Evolutionary conservation across 2,888 invertebrate species (phyloP), one percentile per base, ranked within the genome.

Genomic region (Nezara viridula): DNA sequence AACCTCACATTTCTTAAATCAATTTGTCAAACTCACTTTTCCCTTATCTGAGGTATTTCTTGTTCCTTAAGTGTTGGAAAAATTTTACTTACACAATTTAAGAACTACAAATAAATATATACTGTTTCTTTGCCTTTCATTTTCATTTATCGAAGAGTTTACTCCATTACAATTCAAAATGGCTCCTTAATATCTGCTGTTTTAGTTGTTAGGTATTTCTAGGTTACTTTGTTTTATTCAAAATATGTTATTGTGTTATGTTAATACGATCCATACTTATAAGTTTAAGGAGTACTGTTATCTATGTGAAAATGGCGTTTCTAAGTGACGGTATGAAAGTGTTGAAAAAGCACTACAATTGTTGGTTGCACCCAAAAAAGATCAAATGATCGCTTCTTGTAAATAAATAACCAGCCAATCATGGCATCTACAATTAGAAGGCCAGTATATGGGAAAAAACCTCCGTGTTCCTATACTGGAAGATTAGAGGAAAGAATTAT

Each of bases 381-480:
- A 81, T 44, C 44, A 81, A 81, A 81, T 81, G 81, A 81, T 81
- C 66, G 14, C 44, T 44, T 44, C n/a, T 81, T 44, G 6, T 47
- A n/a, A 44, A 81, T 44, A 81, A 44, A 44, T 86, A 52, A 55
- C 40, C 27, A 40, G 86, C 50, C 40, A 77, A 7, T 7, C 40
- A 96, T 96, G 96, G 95, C 96, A 91, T 95, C 96, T 93, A 96
- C 96, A 49, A 94, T 95, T 91, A 94, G 96, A 92, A 94, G 94
- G 91, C 94, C 96, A 88, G 94, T 96, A 90, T 96, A 96, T 92
- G 97, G 97, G 90, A 94, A 94, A 91, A 95, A 95, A 92, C 97
- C 97, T 88, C 95, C 96, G n/a, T 97, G 97, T 92, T 96, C 96
- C 90, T 94, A 95, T 91, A 94, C 94, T 85, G 94, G 94, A 90